Percentiles rank a stretch among this genome's conserved stretches.
phyloP scores from a whole-genome alignment of 2,888 invertebrate genomes.

The Hedychridium roseum region DNA sequence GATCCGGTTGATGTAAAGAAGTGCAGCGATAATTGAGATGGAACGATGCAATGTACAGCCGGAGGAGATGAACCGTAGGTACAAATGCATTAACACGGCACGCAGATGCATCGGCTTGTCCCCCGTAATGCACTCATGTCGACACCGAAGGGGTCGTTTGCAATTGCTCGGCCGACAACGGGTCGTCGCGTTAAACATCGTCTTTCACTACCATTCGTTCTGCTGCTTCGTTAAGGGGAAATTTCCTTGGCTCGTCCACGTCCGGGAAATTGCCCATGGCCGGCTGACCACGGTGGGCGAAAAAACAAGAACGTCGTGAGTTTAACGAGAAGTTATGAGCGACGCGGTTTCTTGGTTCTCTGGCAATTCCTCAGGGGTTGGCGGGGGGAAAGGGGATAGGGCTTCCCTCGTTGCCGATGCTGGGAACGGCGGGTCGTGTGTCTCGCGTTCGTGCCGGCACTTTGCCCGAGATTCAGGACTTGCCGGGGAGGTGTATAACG shows the following conservation, averaged over 20 bases:
- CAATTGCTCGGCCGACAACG: neutral
- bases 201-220: neutral
- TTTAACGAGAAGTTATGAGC: constrained; percentile 40
- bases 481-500: too few species aligned
- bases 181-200: neutral
- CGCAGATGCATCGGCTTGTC: too few species aligned
- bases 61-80: too few species aligned
- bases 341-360: constrained; percentile 11
- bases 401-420: constrained; percentile 11
- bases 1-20: too few species aligned
- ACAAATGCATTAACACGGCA: too few species aligned
- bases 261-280: constrained; percentile 22
- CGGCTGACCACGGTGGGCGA: neutral
- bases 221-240: constrained; percentile 8
- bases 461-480: too few species aligned
- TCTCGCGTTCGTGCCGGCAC: too few species aligned
- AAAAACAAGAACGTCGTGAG: constrained; percentile 7
- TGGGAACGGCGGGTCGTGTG: constrained; percentile 7
- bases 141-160: constrained; percentile 11
- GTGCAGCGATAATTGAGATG: too few species aligned
- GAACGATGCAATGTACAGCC: too few species aligned
- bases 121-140: too few species aligned
- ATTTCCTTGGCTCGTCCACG: neutral
- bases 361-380: constrained; percentile 24
- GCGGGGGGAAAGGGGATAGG: too few species aligned